Percentiles rank a stretch among this genome's conserved stretches.
Evolutionary conservation across 2,113 vertebrate species (phyloP).

Genomic region (Machaerirhynchus nigripectus): DNA sequence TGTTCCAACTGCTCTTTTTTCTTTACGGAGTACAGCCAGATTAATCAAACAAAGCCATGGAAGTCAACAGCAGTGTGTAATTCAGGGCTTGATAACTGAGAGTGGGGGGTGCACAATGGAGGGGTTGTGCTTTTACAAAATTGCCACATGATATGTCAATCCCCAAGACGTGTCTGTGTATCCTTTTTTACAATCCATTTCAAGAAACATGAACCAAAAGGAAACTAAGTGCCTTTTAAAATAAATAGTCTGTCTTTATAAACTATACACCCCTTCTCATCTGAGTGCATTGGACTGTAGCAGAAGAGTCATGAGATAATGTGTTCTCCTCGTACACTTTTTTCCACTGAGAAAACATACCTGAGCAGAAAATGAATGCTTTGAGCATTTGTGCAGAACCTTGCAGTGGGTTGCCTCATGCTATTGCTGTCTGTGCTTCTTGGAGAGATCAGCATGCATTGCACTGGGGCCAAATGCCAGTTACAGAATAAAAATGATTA

Average conservation of each 20-base stretch:
- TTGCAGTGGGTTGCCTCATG: not conserved
- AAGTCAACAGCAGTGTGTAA: not conserved
- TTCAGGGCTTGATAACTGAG: not conserved
- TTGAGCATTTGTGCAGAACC: not conserved
- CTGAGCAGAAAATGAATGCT: not conserved
- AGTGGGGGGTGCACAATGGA: not conserved
- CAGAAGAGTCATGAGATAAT: not conserved
- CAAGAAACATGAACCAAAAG: not conserved
- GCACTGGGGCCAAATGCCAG: not conserved
- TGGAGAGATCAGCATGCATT: not conserved
- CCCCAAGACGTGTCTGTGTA: not conserved
- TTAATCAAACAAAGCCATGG: not conserved
- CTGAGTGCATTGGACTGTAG: not conserved
- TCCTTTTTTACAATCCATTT: not conserved
- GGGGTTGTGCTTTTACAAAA: not conserved
- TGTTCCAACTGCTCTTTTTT: slow-evolving; percentile 7
- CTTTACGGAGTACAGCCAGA: not conserved
- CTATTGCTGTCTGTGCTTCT: not conserved
- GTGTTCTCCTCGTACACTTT: not conserved
- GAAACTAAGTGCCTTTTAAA: not conserved
- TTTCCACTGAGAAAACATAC: not conserved
- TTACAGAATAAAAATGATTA: not conserved
- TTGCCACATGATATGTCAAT: not conserved
- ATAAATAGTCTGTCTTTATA: not conserved
- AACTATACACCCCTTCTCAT: not conserved